Percentiles rank a stretch among this genome's conserved stretches.
These are phyloP conservation scores for Anarhynchus alexandrinus DNA, from an alignment of 2,113 vertebrate species.

Conservation along the genomic window DNA sequence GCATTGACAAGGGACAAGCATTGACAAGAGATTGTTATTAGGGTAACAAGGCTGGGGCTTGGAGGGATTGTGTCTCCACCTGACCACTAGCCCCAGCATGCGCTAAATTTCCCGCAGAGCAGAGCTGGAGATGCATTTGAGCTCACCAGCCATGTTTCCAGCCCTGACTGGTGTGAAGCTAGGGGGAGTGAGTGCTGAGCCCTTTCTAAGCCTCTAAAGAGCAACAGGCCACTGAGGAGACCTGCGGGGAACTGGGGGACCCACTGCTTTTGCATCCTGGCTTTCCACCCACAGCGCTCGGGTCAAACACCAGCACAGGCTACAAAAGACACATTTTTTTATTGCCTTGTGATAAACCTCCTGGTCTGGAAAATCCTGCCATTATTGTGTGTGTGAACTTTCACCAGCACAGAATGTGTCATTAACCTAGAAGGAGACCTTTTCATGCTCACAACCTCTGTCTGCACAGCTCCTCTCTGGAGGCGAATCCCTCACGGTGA, in stretches of 20 bases:
- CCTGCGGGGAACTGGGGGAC: neutral
- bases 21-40: fast-evolving
- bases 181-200: neutral
- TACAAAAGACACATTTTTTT: neutral
- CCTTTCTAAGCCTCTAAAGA: neutral
- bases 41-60: neutral
- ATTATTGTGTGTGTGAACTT: neutral
- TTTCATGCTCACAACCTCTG: conserved; percentile 6
- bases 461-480: conserved; percentile 20
- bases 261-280: neutral
- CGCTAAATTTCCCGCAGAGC: neutral
- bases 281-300: neutral
- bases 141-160: neutral
- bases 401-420: neutral
- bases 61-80: neutral
- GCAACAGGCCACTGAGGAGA: neutral
- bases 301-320: neutral
- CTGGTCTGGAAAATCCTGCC: neutral
- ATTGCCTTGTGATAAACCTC: neutral
- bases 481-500: conserved; percentile 28
- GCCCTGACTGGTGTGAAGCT: neutral
- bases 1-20: fast-evolving
- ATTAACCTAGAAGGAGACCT: conserved; percentile 52
- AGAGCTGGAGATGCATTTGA: neutral
- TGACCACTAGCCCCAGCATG: neutral